A percentile compares a stretch with the other conserved stretches of the same genome.
These are phyloP conservation scores for Scartelaos histophorus DNA, from an alignment of 2,113 vertebrate genomes.

Conservation along the genomic window DNA sequence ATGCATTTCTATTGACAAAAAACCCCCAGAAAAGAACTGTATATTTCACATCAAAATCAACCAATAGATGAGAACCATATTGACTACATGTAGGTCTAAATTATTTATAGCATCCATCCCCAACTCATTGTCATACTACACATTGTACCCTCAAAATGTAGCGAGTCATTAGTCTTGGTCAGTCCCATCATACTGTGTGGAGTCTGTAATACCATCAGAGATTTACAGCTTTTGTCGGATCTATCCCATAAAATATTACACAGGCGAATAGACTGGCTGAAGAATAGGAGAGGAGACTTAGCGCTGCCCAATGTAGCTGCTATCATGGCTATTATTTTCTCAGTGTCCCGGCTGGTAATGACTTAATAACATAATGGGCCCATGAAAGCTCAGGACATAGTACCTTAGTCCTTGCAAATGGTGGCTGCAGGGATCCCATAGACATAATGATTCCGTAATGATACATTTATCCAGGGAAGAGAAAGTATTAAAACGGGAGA, in stretches of 20 bases:
- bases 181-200: neutral
- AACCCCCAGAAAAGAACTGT: neutral
- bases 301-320: conserved; percentile 55
- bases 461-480: conserved; percentile 69
- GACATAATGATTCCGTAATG: conserved; percentile 68
- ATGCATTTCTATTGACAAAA: neutral
- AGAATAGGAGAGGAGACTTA: conserved; percentile 44
- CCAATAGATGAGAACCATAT: no score
- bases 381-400: conserved; percentile 68
- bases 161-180: neutral
- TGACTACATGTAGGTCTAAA: neutral
- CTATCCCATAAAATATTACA: conserved; percentile 19
- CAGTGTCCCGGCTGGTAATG: conserved; percentile 67
- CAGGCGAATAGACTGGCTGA: conserved; percentile 44
- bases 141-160: neutral
- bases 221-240: neutral
- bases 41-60: no score
- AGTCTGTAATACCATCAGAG: neutral
- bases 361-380: conserved; percentile 79
- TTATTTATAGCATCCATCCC: neutral
- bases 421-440: conserved; percentile 55
- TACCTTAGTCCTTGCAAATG: conserved; percentile 67
- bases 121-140: no score
- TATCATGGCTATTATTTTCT: conserved; percentile 73
- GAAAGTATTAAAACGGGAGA: conserved; percentile 57